These are phyloP conservation scores for Enteromius trimaculatus DNA, from an alignment of 2,797 vertebrate genomes.

Conservation along the genomic window DNA sequence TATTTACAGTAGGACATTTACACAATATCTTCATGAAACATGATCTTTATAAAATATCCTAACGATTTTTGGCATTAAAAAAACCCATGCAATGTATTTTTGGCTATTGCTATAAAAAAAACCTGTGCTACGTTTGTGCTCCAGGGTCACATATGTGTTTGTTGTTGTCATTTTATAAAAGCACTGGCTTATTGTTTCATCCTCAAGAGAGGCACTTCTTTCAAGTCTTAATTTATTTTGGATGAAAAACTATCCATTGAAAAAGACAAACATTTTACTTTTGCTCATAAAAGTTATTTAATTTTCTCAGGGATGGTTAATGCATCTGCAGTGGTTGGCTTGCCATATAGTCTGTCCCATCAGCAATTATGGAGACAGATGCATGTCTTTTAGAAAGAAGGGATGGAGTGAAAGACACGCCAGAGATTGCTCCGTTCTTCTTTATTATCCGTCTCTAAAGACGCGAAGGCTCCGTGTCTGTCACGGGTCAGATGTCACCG, in stretches of 20 bases:
- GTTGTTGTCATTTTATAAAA: not conserved
- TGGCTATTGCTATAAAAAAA: too few species aligned
- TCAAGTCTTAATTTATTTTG: not conserved
- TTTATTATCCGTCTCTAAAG: constrained; percentile 54
- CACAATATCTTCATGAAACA: too few species aligned
- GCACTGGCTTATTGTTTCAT: not conserved
- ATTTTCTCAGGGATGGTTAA: constrained; percentile 44
- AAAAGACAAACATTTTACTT: constrained; percentile 45
- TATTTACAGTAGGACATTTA: too few species aligned
- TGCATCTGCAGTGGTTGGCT: constrained; percentile 22
- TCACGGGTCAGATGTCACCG: constrained; percentile 61
- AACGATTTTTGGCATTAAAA: too few species aligned
- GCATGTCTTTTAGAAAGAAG: constrained; percentile 47
- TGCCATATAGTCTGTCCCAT: constrained; percentile 39
- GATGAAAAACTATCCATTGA: not conserved
- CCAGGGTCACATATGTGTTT: not conserved
- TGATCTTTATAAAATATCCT: too few species aligned
- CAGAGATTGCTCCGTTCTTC: constrained; percentile 35
- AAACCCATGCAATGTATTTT: too few species aligned
- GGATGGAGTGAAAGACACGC: constrained; percentile 45
- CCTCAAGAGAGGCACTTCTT: not conserved
- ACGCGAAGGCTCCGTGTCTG: constrained; percentile 38
- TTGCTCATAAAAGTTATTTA: constrained; percentile 31
- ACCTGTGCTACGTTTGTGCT: too few species aligned
- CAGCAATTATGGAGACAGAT: constrained; percentile 60